phyloP scores from a whole-genome alignment of 2,888 invertebrate genomes.

The Sinhomidia bicolor region DNA sequence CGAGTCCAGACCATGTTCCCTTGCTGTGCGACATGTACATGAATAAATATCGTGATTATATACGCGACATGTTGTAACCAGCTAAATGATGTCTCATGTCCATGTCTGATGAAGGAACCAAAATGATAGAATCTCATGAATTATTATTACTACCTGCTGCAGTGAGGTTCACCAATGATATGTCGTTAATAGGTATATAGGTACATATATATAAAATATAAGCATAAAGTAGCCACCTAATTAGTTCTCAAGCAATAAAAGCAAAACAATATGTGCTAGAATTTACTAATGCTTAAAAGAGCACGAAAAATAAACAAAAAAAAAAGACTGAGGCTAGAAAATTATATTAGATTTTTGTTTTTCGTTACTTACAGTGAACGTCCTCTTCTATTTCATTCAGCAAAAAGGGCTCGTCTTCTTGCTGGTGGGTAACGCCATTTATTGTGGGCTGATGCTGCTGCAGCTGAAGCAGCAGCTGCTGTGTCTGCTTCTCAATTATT shows the following conservation, averaged over 20 bases:
- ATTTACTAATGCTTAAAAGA: background rate
- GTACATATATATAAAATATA: too few species aligned
- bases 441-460: constrained; percentile 35
- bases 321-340: too few species aligned
- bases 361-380: constrained; percentile 78
- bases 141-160: too few species aligned
- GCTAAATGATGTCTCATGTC: background rate
- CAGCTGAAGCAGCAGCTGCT: too few species aligned
- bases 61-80: background rate
- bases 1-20: background rate
- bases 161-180: too few species aligned
- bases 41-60: constrained; percentile 11
- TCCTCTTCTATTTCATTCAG: constrained; percentile 80
- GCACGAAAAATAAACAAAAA: background rate
- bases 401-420: constrained; percentile 76
- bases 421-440: constrained; percentile 44
- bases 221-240: too few species aligned
- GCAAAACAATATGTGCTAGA: too few species aligned
- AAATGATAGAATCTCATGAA: background rate
- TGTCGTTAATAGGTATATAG: too few species aligned
- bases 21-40: background rate
- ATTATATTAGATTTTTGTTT: background rate
- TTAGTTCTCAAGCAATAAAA: too few species aligned
- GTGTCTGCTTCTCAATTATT: constrained; percentile 59
- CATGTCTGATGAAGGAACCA: background rate